Percentiles rank a stretch among this genome's conserved stretches.
Evolutionary conservation across 2,888 invertebrate genomes (phyloP).

Genomic region (Drosophila yooni): DNA sequence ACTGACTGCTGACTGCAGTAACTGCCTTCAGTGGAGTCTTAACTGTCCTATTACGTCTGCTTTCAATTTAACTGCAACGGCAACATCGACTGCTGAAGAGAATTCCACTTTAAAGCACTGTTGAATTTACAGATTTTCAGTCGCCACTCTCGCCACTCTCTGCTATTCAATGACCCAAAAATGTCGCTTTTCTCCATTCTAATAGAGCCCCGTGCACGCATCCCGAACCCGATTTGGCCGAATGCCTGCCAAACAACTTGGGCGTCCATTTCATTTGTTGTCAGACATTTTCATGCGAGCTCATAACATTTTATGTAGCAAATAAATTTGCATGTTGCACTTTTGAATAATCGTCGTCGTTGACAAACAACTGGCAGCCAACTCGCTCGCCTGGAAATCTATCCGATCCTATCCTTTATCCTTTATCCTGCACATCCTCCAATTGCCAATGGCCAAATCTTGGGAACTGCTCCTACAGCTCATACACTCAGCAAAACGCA

Average conservation of each 20-base stretch:
- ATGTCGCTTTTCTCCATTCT: not conserved
- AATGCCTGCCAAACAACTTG: conserved; percentile 59
- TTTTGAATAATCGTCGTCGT: conserved; percentile 77
- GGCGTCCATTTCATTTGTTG: conserved; percentile 71
- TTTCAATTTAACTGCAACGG: conserved; percentile 26
- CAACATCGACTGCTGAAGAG: conserved; percentile 13
- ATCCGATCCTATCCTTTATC: conserved; percentile 21
- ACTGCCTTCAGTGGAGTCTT: conserved; percentile 7
- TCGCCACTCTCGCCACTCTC: conserved; percentile 1
- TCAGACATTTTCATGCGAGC: conserved; percentile 80
- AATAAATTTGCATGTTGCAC: conserved; percentile 81
- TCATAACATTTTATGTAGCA: conserved; percentile 79
- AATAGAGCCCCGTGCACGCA: not conserved
- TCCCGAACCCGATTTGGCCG: not conserved
- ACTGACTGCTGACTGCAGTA: conserved; percentile 13
- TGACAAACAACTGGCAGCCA: conserved; percentile 79
- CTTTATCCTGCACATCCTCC: not conserved
- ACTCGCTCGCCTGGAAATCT: conserved; percentile 69
- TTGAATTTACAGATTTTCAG: conserved; percentile 3
- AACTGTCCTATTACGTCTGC: conserved; percentile 12
- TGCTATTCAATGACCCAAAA: conserved; percentile 28
- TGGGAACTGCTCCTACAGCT: not conserved
- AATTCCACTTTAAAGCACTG: conserved; percentile 4
- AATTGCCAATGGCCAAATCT: conserved; percentile 34
- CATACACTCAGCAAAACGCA: not conserved